These are phyloP conservation scores for Stenotaenia linearis DNA, from an alignment of 2,888 invertebrate species.

Conservation along the genomic window DNA sequence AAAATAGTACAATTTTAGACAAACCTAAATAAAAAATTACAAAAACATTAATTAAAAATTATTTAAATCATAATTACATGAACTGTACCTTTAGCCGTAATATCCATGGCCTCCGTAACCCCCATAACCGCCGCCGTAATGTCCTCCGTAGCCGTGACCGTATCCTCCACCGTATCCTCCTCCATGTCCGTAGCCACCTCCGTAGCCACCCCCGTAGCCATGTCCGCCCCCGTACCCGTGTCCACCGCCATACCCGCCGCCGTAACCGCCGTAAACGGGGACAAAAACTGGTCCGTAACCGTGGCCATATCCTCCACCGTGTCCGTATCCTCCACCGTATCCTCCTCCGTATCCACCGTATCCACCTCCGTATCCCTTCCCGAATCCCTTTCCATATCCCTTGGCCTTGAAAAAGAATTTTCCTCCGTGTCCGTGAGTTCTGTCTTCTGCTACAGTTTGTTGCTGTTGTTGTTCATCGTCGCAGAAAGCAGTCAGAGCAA, in stretches of 20 bases:
- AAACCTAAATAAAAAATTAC: background rate
- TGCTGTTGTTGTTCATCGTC: background rate
- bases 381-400: background rate
- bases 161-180: background rate
- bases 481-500: background rate
- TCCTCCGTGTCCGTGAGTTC: background rate
- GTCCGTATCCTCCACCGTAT: background rate
- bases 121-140: background rate
- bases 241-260: background rate
- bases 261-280: background rate
- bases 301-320: background rate
- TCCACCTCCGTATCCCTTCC: background rate
- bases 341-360: background rate
- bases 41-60: too few species aligned
- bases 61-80: too few species aligned
- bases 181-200: background rate
- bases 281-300: too few species aligned
- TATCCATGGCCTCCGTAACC: background rate
- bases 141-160: background rate
- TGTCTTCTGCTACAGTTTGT: background rate
- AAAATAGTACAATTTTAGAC: too few species aligned
- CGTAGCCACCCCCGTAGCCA: background rate
- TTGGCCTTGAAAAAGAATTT: background rate
- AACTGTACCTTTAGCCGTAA: background rate
- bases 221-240: too few species aligned